Percentiles rank a stretch among this genome's conserved stretches.
Evolutionary conservation across 2,888 invertebrate species (phyloP).

Genomic region (Calliphora vomitoria): DNA sequence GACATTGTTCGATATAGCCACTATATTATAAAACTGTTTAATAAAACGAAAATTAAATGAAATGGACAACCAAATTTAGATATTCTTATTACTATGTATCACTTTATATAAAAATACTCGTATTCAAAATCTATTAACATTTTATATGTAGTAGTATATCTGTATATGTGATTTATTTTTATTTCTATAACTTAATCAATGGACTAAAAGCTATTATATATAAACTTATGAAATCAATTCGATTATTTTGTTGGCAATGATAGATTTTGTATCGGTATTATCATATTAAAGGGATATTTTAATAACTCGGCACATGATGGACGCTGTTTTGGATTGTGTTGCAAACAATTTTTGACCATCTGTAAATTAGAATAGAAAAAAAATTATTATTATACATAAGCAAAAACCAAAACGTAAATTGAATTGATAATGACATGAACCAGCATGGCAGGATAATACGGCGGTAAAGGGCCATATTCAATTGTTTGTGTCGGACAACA

Average conservation of each 20-base stretch:
- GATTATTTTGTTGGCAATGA: slow-evolving; percentile 65
- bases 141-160: neutral
- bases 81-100: no score
- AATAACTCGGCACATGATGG: slow-evolving; percentile 83
- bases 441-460: slow-evolving; percentile 85
- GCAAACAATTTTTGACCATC: slow-evolving; percentile 83
- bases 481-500: slow-evolving; percentile 90
- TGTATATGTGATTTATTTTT: slow-evolving; percentile 14
- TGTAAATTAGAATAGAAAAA: slow-evolving; percentile 71
- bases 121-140: no score
- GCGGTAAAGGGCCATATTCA: slow-evolving; percentile 88
- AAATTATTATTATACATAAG: neutral
- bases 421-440: slow-evolving; percentile 79
- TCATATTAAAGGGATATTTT: slow-evolving; percentile 84
- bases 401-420: neutral
- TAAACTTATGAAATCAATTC: slow-evolving; percentile 7
- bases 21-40: no score
- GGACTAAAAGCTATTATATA: slow-evolving; percentile 6
- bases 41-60: no score
- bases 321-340: slow-evolving; percentile 83
- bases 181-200: slow-evolving; percentile 23
- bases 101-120: no score
- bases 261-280: slow-evolving; percentile 82
- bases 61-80: no score
- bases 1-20: no score